Evolutionary conservation across 2,797 vertebrate species (phyloP), one percentile per base, ranked within the genome.

Genomic region (Sebastes taczanowskii): DNA sequence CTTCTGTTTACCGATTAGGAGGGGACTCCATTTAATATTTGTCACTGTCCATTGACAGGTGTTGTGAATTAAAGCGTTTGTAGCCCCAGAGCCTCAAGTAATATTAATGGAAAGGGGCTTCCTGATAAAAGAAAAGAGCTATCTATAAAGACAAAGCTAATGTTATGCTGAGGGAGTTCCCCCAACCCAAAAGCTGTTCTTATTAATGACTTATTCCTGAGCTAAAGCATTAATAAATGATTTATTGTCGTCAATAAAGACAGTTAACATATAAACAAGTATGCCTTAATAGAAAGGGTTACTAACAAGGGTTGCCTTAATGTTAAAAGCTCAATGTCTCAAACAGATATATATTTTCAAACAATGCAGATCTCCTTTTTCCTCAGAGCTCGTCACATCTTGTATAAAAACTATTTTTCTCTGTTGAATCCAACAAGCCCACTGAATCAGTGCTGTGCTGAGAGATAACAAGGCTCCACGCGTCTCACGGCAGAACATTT

Each of bases 391-490:
- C 4, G 1, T 76, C 71, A 66, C 4, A 64, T 35, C 23, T 34
- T 14, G 30, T 18, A n/a, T 18, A 16, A 64, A 62, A 52, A 6
- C 7, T 3, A 22, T 42, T 22, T 63, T 70, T 16, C 2, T 34
- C 32, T 23, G 18, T 11, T 9, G 23, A 82, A 55, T 59, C 49
- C 53, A 34, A 55, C 42, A 27, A 38, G 22, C 49, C 22, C 25
- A 32, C 32, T 65, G 65, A 70, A 59, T 55, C 56, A 55, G 32
- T 20, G 74, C 59, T 74, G 22, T 42, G 61, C 67, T 66, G 77
- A 1, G 2, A 76, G 74, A 85, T 83, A 84, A 90, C 65, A 56
- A 79, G 35, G 66, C 70, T 74, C 55, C 27, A 1, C 0, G 25
- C 71, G 20, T 73, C 29, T 65, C 59, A 56, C 11, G 0, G 59